phyloP scores from a whole-genome alignment of 2,888 invertebrate genomes.

The Sesamia inferens region DNA sequence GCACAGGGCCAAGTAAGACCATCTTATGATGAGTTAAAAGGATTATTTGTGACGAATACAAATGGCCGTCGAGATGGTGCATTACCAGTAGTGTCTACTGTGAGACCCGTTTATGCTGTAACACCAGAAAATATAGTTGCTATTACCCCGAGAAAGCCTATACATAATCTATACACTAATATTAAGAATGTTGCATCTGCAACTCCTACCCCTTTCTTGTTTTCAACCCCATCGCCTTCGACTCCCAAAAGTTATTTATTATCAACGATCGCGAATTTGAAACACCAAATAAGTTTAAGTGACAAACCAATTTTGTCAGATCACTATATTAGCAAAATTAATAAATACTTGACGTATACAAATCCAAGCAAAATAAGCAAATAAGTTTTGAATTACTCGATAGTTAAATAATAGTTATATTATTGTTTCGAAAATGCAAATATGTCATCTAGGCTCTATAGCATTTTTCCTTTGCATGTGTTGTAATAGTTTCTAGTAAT shows the following conservation, averaged over 20 bases:
- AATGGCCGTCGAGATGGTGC: slow-evolving; percentile 65
- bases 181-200: slow-evolving; percentile 68
- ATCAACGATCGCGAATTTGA: slow-evolving; percentile 80
- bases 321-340: slow-evolving; percentile 81
- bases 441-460: neutral
- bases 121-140: slow-evolving; percentile 76
- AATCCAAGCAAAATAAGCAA: slow-evolving; percentile 5
- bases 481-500: neutral
- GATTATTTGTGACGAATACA: slow-evolving; percentile 71
- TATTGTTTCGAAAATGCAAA: neutral
- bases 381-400: neutral
- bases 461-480: neutral
- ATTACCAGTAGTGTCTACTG: slow-evolving; percentile 67
- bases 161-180: slow-evolving; percentile 74
- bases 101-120: slow-evolving; percentile 68
- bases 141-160: slow-evolving; percentile 71
- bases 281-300: slow-evolving; percentile 72
- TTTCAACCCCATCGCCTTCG: slow-evolving; percentile 59
- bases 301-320: slow-evolving; percentile 78
- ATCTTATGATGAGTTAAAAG: slow-evolving; percentile 74
- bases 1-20: slow-evolving; percentile 69
- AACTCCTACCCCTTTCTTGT: slow-evolving; percentile 43
- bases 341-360: slow-evolving; percentile 82
- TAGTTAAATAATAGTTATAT: neutral
- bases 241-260: slow-evolving; percentile 76